Evolutionary conservation across 2,113 vertebrate species (phyloP).

Genomic region (Fregetta grallaria): DNA sequence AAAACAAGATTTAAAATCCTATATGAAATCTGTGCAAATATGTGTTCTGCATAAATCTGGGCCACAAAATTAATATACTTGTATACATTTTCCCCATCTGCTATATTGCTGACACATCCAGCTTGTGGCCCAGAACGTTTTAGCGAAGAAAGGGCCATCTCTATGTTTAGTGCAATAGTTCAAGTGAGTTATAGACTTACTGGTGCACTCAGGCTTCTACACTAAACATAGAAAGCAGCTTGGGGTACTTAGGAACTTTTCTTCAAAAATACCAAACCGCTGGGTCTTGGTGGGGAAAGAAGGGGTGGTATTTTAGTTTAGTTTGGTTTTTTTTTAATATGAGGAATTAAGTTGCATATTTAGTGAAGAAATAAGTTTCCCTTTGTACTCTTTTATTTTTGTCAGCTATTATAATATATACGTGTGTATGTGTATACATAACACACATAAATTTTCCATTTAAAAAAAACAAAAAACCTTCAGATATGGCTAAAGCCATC

Average conservation of each 20-base stretch:
- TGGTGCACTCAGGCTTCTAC: neutral
- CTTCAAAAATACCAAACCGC: neutral
- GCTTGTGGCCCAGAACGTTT: neutral
- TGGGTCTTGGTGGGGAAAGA: neutral
- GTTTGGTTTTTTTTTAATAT: neutral
- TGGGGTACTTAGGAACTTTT: neutral
- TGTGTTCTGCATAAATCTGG: conserved; percentile 53
- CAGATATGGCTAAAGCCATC: neutral
- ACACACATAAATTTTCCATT: neutral
- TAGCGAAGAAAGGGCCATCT: conserved; percentile 39
- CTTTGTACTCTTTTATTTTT: neutral
- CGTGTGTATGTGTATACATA: neutral
- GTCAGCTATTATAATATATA: neutral
- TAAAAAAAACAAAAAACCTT: neutral
- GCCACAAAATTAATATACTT: conserved; percentile 56
- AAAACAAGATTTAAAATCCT: conserved; percentile 13
- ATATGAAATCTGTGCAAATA: conserved; percentile 49
- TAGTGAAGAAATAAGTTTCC: neutral
- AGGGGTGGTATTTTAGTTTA: neutral
- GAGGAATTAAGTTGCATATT: neutral
- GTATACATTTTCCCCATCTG: conserved; percentile 46
- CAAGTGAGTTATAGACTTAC: neutral
- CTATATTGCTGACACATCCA: conserved; percentile 31
- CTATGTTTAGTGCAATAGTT: conserved; percentile 44
- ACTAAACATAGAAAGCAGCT: conserved; percentile 24